Evolutionary conservation across 2,113 vertebrate genomes (phyloP), one percentile per base, ranked within the genome.

Genomic region (Aspidoscelis tigris): DNA sequence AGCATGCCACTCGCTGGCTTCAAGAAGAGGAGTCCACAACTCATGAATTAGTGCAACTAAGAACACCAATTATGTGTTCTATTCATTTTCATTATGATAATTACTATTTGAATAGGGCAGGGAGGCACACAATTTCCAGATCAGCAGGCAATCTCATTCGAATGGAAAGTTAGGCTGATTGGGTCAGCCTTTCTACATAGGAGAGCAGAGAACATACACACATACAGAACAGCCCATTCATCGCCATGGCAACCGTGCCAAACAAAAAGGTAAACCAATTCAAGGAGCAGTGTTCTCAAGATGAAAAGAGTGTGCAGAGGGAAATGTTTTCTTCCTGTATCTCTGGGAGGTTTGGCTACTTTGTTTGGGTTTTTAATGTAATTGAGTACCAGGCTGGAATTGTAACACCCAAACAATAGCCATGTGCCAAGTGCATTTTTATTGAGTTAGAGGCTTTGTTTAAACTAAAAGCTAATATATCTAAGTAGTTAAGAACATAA

Each of bases 171-270:
- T 0, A 0, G 2, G 84, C 22, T 53, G 66, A 77, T 39, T 65
- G 6, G 61, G 76, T 50, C 66, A 68, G 0, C 2, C 20, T 78
- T 58, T 84, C 82, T 26, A 73, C 7, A 24, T 1, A 53, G 10
- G 69, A 83, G 82, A 86, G 77, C 70, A 61, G 75, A 6, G 14
- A 73, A 86, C 88, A 11, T 89, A 26, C 85, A 7, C 72, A 8
- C 84, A 89, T 85, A 78, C 87, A 79, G 83, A 58, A 41, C 66
- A 72, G 89, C 70, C 83, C 72, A 89, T 92, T 94, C 87, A 90
- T 95, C 89, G 78, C 94, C 92, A 94, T 90, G 90, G 92, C 88
- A 94, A 93, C 93, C 78, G 78, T 85, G 21, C 84, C 86, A 93
- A 95, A 94, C 87, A 94, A 85, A 93, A 87, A 88, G 18, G 80